phyloP scores from a whole-genome alignment of 2,113 vertebrate genomes.

The Ciconia boyciana region DNA sequence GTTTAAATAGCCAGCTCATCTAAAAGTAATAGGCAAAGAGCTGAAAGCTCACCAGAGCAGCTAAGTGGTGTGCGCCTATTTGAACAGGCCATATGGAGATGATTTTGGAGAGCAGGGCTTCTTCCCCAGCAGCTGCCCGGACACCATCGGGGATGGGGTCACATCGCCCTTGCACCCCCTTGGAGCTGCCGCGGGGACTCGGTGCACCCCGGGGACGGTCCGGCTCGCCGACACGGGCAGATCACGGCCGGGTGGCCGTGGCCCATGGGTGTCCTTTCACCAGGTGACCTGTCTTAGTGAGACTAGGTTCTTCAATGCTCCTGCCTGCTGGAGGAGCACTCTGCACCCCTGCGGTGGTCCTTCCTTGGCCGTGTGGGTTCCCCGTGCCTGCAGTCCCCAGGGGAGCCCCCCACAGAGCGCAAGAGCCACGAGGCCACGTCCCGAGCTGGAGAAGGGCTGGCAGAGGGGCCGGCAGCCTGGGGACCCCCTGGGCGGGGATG shows the following conservation, averaged over 20 bases:
- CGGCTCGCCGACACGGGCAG: neutral
- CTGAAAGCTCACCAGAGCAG: neutral
- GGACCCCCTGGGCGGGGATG: no score
- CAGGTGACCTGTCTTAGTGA: neutral
- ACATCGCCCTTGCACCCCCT: fast-evolving
- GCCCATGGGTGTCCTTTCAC: neutral
- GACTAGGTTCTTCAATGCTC: neutral
- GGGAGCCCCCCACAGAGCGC: neutral
- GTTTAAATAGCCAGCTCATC: neutral
- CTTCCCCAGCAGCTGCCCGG: neutral
- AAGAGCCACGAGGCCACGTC: neutral
- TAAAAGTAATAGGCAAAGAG: neutral
- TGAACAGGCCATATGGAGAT: fast-evolving
- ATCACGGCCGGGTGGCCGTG: fast-evolving
- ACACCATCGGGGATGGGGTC: neutral
- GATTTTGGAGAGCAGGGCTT: neutral
- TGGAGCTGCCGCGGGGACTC: neutral
- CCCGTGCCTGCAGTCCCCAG: fast-evolving
- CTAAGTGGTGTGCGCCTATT: fast-evolving
- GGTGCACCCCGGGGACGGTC: fast-evolving
- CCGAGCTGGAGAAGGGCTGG: neutral
- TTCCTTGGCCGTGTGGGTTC: neutral
- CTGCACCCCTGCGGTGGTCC: neutral
- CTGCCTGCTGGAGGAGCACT: neutral
- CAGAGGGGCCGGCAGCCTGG: neutral